Conservation (phyloP, 1,140 invertebrate species). For the Drosophila obscura region DNA sequence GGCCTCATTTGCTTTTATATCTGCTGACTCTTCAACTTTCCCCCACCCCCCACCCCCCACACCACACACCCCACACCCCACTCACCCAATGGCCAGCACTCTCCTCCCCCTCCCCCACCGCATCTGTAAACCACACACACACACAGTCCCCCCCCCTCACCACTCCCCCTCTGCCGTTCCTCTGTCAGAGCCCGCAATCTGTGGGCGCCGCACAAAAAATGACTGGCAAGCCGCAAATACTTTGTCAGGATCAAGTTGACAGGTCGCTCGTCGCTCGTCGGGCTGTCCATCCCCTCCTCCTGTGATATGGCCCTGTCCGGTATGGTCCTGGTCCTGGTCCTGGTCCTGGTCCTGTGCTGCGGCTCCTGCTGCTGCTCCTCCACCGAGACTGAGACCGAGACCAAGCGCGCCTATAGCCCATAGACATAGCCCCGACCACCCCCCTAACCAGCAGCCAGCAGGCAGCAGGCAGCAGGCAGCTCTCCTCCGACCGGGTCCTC, state of each 20-base stretch:
- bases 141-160: background rate
- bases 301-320: background rate
- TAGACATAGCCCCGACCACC: constrained; percentile 7
- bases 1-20: constrained; percentile 34
- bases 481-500: constrained; percentile 3
- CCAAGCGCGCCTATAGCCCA: background rate
- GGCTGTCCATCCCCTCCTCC: constrained; percentile 25
- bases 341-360: too few relatives aligned
- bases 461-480: too few relatives aligned
- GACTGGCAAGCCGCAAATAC: constrained; percentile 79
- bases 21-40: constrained; percentile 27
- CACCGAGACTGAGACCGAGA: too few relatives aligned
- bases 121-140: constrained; percentile 8
- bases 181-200: constrained; percentile 31
- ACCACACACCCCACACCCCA: too few relatives aligned
- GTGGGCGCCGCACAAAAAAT: constrained; percentile 67
- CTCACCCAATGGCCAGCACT: too few relatives aligned
- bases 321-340: too few relatives aligned
- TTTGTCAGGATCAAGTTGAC: constrained; percentile 81
- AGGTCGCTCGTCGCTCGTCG: constrained; percentile 68
- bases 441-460: background rate
- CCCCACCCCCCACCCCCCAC: background rate
- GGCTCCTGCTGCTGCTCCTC: too few relatives aligned
- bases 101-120: too few relatives aligned
- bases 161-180: background rate